Percentiles rank a stretch among this genome's conserved stretches.
phyloP scores from a whole-genome alignment of 2,113 vertebrate genomes.

The Eidolon helvum region DNA sequence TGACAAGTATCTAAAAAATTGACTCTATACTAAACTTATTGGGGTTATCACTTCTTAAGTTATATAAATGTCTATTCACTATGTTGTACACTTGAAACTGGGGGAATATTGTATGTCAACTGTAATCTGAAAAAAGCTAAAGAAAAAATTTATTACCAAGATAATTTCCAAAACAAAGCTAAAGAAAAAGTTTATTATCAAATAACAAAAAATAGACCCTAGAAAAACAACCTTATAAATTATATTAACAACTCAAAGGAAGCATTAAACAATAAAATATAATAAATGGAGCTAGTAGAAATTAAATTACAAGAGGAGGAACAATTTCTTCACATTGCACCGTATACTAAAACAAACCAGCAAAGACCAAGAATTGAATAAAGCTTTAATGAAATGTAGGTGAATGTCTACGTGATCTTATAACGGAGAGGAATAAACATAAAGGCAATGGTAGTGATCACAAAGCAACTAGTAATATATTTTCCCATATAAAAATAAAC shows the following conservation, averaged over 20 bases:
- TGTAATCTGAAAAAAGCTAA: neutral
- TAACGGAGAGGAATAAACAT: neutral
- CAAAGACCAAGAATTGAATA: neutral
- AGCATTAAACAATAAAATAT: neutral
- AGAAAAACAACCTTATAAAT: conserved; percentile 1
- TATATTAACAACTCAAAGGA: neutral
- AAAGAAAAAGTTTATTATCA: neutral
- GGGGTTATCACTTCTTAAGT: neutral
- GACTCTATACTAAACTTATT: neutral
- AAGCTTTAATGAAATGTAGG: neutral
- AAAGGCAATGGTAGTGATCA: neutral
- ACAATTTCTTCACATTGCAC: neutral
- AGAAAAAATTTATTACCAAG: neutral
- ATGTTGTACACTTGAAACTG: neutral
- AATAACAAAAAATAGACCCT: neutral
- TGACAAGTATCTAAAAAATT: neutral
- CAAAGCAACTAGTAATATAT: neutral
- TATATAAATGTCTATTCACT: neutral
- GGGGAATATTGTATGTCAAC: neutral
- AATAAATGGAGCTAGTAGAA: neutral
- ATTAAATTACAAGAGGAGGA: neutral
- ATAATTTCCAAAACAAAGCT: neutral
- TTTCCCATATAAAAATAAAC: neutral
- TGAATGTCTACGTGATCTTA: neutral
- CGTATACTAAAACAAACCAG: neutral